phyloP scores from a whole-genome alignment of 1,140 invertebrate genomes.

The Zelostemma sp. region DNA sequence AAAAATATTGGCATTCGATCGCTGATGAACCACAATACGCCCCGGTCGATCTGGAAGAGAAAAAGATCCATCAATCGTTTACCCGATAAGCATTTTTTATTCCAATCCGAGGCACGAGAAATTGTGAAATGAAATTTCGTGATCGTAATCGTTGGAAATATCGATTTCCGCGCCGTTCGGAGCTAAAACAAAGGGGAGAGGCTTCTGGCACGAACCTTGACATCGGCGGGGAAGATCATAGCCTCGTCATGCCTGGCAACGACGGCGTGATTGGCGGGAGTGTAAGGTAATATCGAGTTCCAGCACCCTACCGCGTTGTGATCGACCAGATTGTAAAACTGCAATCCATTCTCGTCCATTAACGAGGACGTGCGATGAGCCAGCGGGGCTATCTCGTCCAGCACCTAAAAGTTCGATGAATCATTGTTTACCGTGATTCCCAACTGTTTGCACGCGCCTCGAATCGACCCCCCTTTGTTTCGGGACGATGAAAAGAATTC shows the following conservation, averaged over 20 bases:
- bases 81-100: no score
- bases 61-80: no score
- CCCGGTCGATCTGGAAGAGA: conserved; percentile 54
- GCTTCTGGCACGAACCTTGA: conserved; percentile 73
- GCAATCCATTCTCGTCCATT: conserved; percentile 79
- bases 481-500: no score
- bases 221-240: conserved; percentile 82
- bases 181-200: neutral
- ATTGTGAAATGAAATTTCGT: neutral
- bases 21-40: conserved; percentile 79
- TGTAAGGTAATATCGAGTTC: conserved; percentile 77
- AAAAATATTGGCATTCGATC: conserved; percentile 85
- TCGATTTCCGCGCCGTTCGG: neutral
- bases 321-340: conserved; percentile 83
- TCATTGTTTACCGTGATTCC: neutral
- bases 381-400: conserved; percentile 75
- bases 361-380: conserved; percentile 79
- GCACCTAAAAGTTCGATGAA: conserved; percentile 53
- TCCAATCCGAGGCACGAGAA: neutral
- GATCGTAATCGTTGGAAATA: neutral
- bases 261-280: conserved; percentile 77
- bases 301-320: conserved; percentile 86
- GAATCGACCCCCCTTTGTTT: no score
- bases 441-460: neutral
- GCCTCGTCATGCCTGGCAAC: conserved; percentile 81